Conservation (phyloP, 2,797 vertebrate species). For the Acanthiza pusilla region DNA sequence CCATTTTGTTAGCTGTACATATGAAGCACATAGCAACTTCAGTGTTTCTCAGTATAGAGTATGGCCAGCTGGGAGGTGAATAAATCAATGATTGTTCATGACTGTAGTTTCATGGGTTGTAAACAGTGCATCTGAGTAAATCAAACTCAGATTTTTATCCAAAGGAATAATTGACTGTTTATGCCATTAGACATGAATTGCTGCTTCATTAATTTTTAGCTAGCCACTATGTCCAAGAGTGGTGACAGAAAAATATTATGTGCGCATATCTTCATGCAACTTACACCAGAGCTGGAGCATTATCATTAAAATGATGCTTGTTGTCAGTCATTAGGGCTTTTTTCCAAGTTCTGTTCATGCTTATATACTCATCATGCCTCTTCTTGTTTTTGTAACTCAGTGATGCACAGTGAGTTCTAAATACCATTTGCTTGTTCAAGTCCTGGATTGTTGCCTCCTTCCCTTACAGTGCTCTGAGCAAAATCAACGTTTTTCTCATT, state of each 20-base stretch:
- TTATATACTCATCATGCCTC: conserved; percentile 33
- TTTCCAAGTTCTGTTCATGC: conserved; percentile 57
- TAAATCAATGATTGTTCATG: conserved; percentile 33
- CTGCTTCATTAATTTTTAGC: conserved; percentile 68
- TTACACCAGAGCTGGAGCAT: not conserved
- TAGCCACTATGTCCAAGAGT: conserved; percentile 27
- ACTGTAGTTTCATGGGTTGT: conserved; percentile 35
- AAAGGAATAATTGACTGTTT: conserved; percentile 54
- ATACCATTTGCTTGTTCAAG: not conserved
- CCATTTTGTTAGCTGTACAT: not conserved
- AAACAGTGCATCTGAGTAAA: conserved; percentile 46
- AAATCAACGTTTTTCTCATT: conserved; percentile 43
- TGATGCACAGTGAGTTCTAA: conserved; percentile 37
- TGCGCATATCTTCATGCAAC: conserved; percentile 10
- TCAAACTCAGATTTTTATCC: conserved; percentile 54
- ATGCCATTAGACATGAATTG: conserved; percentile 55
- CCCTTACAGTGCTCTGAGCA: conserved; percentile 50
- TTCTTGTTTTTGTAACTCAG: conserved; percentile 60
- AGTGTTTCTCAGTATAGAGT: not conserved
- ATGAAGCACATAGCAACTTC: not conserved
- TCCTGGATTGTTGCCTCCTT: conserved; percentile 35
- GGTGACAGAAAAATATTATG: conserved; percentile 56
- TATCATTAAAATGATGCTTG: conserved; percentile 42
- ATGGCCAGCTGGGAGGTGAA: not conserved
- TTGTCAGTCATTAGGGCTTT: conserved; percentile 54